phyloP scores from a whole-genome alignment of 2,113 vertebrate species.

The Globicephala melas region DNA sequence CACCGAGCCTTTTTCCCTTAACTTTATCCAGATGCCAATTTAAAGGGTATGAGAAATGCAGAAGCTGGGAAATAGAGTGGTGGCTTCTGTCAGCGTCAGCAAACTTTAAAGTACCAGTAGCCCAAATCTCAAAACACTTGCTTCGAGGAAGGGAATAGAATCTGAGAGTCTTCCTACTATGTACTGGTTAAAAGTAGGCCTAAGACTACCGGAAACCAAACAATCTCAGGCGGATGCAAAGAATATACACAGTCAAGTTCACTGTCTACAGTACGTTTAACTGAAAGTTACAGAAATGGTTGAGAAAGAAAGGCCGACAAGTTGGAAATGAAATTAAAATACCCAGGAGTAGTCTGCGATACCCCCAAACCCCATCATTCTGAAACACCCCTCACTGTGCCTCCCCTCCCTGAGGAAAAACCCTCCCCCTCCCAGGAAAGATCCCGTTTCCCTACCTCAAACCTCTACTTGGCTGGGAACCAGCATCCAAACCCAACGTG shows the following conservation, averaged over 20 bases:
- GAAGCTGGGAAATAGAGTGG: not conserved
- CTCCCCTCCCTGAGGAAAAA: not conserved
- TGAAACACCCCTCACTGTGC: too few species aligned
- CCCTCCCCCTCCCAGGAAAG: not conserved
- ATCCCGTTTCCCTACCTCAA: rapidly evolving
- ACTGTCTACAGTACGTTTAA: not conserved
- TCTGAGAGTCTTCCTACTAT: not conserved
- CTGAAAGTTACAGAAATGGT: not conserved
- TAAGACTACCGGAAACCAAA: not conserved
- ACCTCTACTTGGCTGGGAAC: not conserved
- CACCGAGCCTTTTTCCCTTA: not conserved
- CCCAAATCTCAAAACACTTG: not conserved
- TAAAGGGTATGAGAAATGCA: not conserved
- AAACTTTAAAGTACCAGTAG: not conserved
- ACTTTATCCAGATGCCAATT: not conserved
- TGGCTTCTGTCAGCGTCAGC: not conserved
- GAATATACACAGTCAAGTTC: rapidly evolving
- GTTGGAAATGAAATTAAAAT: not conserved
- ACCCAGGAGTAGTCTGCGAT: not conserved
- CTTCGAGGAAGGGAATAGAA: not conserved
- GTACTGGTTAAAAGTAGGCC: not conserved
- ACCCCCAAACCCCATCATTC: not conserved
- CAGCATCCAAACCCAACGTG: not conserved
- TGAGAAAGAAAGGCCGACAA: not conserved
- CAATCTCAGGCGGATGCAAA: rapidly evolving